phyloP scores from a whole-genome alignment of 2,888 invertebrate genomes.

The Sesia bembeciformis region DNA sequence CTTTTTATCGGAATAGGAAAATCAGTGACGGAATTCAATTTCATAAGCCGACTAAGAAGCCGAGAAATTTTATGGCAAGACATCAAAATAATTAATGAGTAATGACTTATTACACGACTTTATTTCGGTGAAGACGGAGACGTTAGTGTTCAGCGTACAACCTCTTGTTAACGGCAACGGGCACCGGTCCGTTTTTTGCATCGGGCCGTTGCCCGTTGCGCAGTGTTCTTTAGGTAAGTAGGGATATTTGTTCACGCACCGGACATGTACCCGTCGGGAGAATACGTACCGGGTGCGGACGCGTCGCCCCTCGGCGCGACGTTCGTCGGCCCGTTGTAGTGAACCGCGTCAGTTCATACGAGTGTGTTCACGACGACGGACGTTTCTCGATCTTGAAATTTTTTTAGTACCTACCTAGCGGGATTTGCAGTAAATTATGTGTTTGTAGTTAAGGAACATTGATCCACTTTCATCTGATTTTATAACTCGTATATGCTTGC shows the following conservation, averaged over 20 bases:
- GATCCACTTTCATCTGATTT: too few species aligned
- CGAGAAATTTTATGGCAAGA: too few species aligned
- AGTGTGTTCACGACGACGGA: not conserved
- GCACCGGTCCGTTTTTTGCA: not conserved
- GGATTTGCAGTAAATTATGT: not conserved
- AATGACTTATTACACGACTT: too few species aligned
- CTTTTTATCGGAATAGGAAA: too few species aligned
- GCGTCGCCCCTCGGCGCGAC: not conserved
- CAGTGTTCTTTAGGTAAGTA: not conserved
- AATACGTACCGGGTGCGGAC: not conserved
- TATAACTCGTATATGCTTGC: too few species aligned
- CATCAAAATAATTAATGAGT: too few species aligned
- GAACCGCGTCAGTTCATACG: not conserved
- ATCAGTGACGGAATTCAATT: too few species aligned
- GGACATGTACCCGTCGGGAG: not conserved
- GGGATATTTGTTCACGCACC: not conserved
- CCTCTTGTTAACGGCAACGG: not conserved
- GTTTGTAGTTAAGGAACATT: too few species aligned
- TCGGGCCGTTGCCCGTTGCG: not conserved
- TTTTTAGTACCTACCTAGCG: not conserved
- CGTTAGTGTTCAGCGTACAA: not conserved
- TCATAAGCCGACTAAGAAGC: too few species aligned
- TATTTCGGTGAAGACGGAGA: too few species aligned
- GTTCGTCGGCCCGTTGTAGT: not conserved
- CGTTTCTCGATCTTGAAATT: not conserved